Conservation (phyloP, 37 sponge, comb jelly and placozoan species). For the Hormiphora californensis region DNA sequence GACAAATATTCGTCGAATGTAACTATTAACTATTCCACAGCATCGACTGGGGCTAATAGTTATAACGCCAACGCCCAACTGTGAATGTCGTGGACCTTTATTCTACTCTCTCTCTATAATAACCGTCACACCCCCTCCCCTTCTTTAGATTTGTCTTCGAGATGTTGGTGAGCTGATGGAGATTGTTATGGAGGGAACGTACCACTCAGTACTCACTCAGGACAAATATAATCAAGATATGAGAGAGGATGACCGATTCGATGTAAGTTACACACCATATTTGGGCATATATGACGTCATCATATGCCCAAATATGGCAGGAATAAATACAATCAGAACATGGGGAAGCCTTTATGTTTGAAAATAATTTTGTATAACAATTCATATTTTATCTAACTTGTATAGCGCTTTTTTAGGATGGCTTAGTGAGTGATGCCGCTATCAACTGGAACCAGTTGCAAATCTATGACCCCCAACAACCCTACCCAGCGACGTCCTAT, state of each 20-base stretch:
- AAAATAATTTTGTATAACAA: background rate
- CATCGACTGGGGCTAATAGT: no score
- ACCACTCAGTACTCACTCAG: slow-evolving; percentile 45
- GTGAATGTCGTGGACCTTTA: no score
- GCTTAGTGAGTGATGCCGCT: no score
- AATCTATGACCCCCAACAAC: no score
- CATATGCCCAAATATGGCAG: background rate
- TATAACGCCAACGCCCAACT: no score
- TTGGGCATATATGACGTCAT: background rate
- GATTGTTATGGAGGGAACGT: slow-evolving; percentile 46
- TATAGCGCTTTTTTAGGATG: background rate
- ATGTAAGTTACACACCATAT: no score
- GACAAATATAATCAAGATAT: slow-evolving; percentile 52
- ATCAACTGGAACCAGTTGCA: no score
- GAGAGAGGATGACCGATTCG: slow-evolving; percentile 42
- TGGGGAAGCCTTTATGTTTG: background rate
- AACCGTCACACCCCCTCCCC: no score
- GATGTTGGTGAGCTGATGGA: slow-evolving; percentile 52
- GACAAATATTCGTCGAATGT: no score
- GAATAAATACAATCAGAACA: background rate
- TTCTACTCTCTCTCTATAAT: no score
- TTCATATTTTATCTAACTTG: background rate
- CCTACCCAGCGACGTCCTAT: no score
- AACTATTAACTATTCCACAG: no score
- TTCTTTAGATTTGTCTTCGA: background rate